Evolutionary conservation across 2,888 invertebrate species (phyloP), one percentile per base, ranked within the genome.

Genomic region (Geophilus truncorum): DNA sequence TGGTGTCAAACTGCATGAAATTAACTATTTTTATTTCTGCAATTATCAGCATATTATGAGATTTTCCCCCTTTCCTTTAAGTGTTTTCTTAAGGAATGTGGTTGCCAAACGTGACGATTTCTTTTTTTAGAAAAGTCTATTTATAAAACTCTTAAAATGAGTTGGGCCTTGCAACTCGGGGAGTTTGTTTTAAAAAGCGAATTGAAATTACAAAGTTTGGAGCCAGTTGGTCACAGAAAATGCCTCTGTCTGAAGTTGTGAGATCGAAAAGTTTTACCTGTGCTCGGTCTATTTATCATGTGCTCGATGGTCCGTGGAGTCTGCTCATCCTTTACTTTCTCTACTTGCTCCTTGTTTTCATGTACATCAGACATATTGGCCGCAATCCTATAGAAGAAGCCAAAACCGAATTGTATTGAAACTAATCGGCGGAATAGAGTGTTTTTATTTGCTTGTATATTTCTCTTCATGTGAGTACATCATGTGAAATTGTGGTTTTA

Each of bases 351-450:
- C 75, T 80, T 15, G 40, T 80, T 18, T n/a, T n/a, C n/a, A 75
- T 80, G 80, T 80, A 80, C 40, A 75, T 80, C 70, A 9, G 28
- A 10, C 70, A 75, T 25, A 80, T 80, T 34, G 62, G 62, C 23
- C 7, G 62, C 12, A 62, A 62, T 62, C 62, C 62, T 23, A 25
- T 25, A 25, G 10, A 62, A 25, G 62, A 62, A 15, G 62, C 62
- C 1, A 62, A 25, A 15, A 25, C 23, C 7, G 62, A 25, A 23
- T 25, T 25, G 25, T 62, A 12, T 62, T 62, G 28, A 25, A 25
- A n/a, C n/a, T n/a, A 12, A 45, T 45, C 12, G 5, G 12, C 45
- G 45, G 5, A 15, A 18, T n/a, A n/a, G n/a, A n/a, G n/a, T n/a
- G n/a, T n/a, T 23, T 4, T 57, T 9, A n/a, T 9, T 18, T 57